phyloP scores from a whole-genome alignment of 2,888 invertebrate species.

The Brachyopa scutellaris region DNA sequence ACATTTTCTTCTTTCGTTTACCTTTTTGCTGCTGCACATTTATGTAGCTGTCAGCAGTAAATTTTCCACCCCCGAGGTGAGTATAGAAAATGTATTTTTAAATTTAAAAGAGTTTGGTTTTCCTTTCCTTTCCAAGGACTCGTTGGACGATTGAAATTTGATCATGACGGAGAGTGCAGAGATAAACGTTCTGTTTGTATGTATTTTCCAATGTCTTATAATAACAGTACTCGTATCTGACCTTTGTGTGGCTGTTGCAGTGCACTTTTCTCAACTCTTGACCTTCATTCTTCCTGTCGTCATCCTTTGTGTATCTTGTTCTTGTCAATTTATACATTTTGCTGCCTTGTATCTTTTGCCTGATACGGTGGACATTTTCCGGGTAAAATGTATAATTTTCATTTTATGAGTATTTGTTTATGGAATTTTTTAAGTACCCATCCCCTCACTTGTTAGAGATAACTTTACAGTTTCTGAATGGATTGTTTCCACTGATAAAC shows the following conservation, averaged over 20 bases:
- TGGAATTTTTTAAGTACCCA: conserved; percentile 2
- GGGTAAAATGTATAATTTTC: conserved; percentile 65
- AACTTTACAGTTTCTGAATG: conserved; percentile 2
- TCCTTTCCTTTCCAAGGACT: conserved; percentile 24
- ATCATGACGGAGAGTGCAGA: conserved; percentile 54
- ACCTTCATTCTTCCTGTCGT: not conserved
- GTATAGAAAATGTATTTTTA: not conserved
- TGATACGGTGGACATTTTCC: conserved; percentile 52
- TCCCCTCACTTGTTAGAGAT: too few relatives aligned
- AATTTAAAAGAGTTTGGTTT: not conserved
- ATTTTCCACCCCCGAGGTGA: conserved; percentile 42
- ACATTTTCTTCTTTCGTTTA: conserved; percentile 2
- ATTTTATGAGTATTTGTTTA: conserved; percentile 69
- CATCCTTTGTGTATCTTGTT: conserved; percentile 6
- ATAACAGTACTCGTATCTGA: conserved; percentile 60
- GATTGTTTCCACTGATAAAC: conserved; percentile 62
- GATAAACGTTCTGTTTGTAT: conserved; percentile 58
- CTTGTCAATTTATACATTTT: conserved; percentile 4
- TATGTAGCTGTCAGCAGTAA: conserved; percentile 68
- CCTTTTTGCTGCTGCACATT: conserved; percentile 46
- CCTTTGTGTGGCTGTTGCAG: conserved; percentile 49
- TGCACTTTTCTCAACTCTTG: conserved; percentile 9
- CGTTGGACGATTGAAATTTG: conserved; percentile 48
- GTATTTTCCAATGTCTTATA: conserved; percentile 26
- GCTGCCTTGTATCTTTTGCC: conserved; percentile 28